phyloP scores from a whole-genome alignment of 2,888 invertebrate species.

The Agapetus fuscipes region DNA sequence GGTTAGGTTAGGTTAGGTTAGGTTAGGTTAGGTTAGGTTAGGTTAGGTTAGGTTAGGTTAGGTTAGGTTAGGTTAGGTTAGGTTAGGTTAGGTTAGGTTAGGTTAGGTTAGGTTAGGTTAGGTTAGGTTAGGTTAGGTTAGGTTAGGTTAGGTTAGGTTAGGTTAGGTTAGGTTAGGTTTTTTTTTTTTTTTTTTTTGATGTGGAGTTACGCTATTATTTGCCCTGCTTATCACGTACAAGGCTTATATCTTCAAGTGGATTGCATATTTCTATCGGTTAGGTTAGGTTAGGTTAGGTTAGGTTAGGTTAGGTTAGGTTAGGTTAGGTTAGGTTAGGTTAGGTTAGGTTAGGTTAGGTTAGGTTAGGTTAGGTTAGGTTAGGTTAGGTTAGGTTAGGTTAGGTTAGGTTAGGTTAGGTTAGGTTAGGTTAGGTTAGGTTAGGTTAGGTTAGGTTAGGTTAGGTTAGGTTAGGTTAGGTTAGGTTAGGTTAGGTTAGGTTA shows the following conservation, averaged over 20 bases:
- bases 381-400: constrained; percentile 14
- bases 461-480: constrained; percentile 20
- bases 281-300: constrained; percentile 19
- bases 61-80: not conserved
- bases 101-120: not conserved
- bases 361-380: constrained; percentile 20
- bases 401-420: constrained; percentile 20
- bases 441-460: constrained; percentile 17
- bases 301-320: constrained; percentile 22
- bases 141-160: constrained; percentile 16
- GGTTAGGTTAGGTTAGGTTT: constrained; percentile 11
- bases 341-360: constrained; percentile 21
- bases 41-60: not conserved
- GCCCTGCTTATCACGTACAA: too few relatives aligned
- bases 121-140: not conserved
- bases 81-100: not conserved
- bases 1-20: not conserved
- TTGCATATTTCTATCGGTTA: too few relatives aligned
- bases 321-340: constrained; percentile 22
- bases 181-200: constrained; percentile 2
- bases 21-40: not conserved
- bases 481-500: constrained; percentile 21
- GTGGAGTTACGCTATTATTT: too few relatives aligned
- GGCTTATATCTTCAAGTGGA: too few relatives aligned
- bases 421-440: constrained; percentile 12